Base-by-base conservation (phyloP, 2,113 vertebrate genomes). In the Dromaius novaehollandiae region DNA sequence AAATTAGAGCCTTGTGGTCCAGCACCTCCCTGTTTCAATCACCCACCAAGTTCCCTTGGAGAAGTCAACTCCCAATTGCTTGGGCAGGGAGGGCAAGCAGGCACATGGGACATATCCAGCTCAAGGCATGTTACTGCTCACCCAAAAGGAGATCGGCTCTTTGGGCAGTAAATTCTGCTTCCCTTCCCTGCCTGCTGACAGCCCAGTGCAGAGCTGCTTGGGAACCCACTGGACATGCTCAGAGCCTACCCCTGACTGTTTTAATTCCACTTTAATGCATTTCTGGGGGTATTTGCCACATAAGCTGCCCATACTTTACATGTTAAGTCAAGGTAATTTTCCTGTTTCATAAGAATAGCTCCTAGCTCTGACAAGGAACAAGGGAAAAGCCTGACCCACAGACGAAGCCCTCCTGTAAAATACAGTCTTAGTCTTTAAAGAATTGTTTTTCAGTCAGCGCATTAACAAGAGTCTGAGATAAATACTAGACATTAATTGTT, bases 401-500 rank as follows among this genome's bases (percentile, higher is more conserved):
- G 70, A 32, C n/a, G 18, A 71, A 95, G 50, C 71, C 78, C 22
- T 36, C 50, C 17, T n/a, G 46, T 7, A 8, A 71, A 87, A 79
- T 13, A 81, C 32, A 83, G 55, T 7, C 60, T 30, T 14, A 28
- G n/a, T 16, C 36, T 60, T 66, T 63, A 17, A 38, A 80, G 77
- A 38, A 48, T 26, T 40, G 46, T 75, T 56, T 20, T 58, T 32
- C 30, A 2, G 40, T 64, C 94, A 65, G 82, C 30, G 75, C 93
- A 89, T 95, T 97, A 96, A 42, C 2, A 9, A 44, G 76, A 77
- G 69, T 51, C 89, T 63, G 70, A 86, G 94, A 90, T 82, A 93
- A 86, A 73, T 81, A 73, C 44, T 68, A n/a, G 86, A 50, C 91
- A 88, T 95, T 95, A 87, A 84, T 95, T 95, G 91, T 82, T 77